Conservation (phyloP, 2,888 invertebrate species). For the Lepidochitona cinerea region DNA sequence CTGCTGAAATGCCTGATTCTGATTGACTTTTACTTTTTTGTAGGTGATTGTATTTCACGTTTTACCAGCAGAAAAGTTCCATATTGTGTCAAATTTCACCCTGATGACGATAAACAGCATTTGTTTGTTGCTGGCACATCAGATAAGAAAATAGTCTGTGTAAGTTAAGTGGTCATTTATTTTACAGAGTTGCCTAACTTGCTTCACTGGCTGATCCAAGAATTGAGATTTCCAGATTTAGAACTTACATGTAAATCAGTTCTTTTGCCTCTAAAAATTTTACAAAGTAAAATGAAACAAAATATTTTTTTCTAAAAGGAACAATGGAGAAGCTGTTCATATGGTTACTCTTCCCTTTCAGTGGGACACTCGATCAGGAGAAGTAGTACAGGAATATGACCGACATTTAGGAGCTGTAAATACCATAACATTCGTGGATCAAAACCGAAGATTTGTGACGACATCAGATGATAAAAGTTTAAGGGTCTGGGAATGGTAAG, state of each 20-base stretch:
- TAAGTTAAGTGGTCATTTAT: slow-evolving; percentile 76
- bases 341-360: slow-evolving; percentile 72
- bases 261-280: no score
- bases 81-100: slow-evolving; percentile 98
- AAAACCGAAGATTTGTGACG: slow-evolving; percentile 96
- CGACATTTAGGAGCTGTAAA: slow-evolving; percentile 99
- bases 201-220: no score
- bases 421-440: slow-evolving; percentile 98
- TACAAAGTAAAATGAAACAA: no score
- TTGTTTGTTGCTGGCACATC: slow-evolving; percentile 98
- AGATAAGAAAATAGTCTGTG: slow-evolving; percentile 99
- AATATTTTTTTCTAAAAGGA: no score
- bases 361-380: slow-evolving; percentile 97
- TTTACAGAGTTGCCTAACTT: no score
- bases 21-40: slow-evolving; percentile 12
- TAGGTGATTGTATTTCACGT: slow-evolving; percentile 72
- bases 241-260: no score
- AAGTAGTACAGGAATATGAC: slow-evolving; percentile 98
- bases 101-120: slow-evolving; percentile 96
- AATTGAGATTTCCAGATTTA: no score
- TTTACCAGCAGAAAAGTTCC: slow-evolving; percentile 98
- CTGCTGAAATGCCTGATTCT: no score
- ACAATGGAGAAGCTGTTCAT: no score
- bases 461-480: slow-evolving; percentile 99
- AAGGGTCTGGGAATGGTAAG: slow-evolving; percentile 98